Evolutionary conservation across 2,113 vertebrate genomes (phyloP).

Genomic region (Silurus meridionalis): DNA sequence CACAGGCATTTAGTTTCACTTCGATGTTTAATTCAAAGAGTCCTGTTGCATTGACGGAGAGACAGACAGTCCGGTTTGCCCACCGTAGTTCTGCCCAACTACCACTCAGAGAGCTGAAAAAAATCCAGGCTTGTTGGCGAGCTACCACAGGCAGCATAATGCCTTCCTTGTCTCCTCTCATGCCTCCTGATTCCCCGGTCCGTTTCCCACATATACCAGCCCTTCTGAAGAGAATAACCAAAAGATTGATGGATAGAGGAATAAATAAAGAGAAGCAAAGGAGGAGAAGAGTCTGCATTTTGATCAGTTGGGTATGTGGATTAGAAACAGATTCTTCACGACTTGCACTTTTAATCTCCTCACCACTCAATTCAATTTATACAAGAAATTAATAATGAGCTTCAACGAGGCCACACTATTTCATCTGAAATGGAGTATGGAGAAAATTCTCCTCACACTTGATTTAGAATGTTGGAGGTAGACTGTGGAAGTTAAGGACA

Average conservation of each 20-base stretch:
- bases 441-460: background rate
- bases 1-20: constrained; percentile 10
- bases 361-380: constrained; percentile 54
- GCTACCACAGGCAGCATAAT: constrained; percentile 5
- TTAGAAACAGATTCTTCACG: constrained; percentile 65
- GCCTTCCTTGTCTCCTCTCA: constrained; percentile 15
- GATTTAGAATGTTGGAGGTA: no score
- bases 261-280: background rate
- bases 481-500: no score
- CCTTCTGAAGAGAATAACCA: background rate
- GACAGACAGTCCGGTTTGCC: background rate
- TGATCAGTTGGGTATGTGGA: constrained; percentile 66
- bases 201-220: background rate
- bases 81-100: constrained; percentile 10
- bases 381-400: constrained; percentile 44
- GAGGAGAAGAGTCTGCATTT: constrained; percentile 51
- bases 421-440: background rate
- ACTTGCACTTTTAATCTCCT: constrained; percentile 64
- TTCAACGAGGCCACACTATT: constrained; percentile 51
- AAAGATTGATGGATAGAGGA: background rate
- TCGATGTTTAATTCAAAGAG: constrained; percentile 16
- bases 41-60: background rate
- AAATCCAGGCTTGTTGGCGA: constrained; percentile 7
- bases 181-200: background rate
- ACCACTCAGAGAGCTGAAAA: constrained; percentile 17